Evolutionary conservation across 2,888 invertebrate species (phyloP), one percentile per base, ranked within the genome.

Genomic region (Nemapogon koenigi): DNA sequence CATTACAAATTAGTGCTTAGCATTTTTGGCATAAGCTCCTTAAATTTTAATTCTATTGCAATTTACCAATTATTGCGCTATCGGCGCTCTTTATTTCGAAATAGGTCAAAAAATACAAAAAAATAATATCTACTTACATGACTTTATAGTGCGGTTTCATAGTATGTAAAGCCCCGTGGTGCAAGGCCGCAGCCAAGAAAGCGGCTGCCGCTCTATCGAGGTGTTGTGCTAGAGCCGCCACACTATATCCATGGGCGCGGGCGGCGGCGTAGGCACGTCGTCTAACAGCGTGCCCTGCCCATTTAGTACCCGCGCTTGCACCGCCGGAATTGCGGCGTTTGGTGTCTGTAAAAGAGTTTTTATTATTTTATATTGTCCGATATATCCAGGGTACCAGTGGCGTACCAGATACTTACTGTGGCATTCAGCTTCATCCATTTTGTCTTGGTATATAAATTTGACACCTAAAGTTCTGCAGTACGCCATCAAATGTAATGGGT

Each of bases 221-320:
- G 59, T 90, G 89, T 59, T 94, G 94, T 2, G 91, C 94, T 19
- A 94, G 73, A 0, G 93, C 94, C n/a, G 93, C 78, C 2, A 94
- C 94, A 58, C 92, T 90, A 72, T 91, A 95, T 1, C 87, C 87
- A 49, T 90, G 86, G 39, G 85, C 81, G 43, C 87, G 82, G 1
- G 92, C 92, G 17, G 89, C 82, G 0, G 85, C 78, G 59, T 91
- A 91, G 25, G 92, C 82, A 43, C 90, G 83, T 3, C 89, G 87
- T 10, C 92, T 81, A 45, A 87, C 85, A 59, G 85, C 82, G 42
- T 88, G 83, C 33, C 84, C 82, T 54, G 90, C 85, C 78, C 91
- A 93, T n/a, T n/a, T n/a, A n/a, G n/a, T n/a, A n/a, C n/a, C n/a
- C n/a, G 53, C 89, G 90, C 52, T n/a, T 10, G 19, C 33, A 33